Base-by-base conservation (phyloP, 2,888 invertebrate species). In the Epistrophella euchroma region DNA sequence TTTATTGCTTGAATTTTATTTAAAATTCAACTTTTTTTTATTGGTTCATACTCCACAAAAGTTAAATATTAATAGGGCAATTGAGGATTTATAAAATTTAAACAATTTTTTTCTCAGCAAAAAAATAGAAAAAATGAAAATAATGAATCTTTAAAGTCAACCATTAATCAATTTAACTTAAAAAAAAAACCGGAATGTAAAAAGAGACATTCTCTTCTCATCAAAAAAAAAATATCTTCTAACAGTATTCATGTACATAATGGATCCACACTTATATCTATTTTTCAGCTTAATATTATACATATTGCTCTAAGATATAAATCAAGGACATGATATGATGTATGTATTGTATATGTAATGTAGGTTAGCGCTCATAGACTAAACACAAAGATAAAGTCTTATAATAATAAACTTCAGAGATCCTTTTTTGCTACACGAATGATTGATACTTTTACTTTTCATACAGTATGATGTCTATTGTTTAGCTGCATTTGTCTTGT, bases 101-200 rank as follows among this genome's bases (percentile, higher is more conserved):
- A n/a, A n/a, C n/a, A n/a, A n/a, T n/a, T n/a, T n/a, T n/a, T n/a
- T n/a, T n/a, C n/a, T n/a, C n/a, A n/a, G n/a, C n/a, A n/a, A n/a
- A n/a, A n/a, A n/a, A n/a, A n/a, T n/a, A n/a, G n/a, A n/a, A n/a
- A n/a, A n/a, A n/a, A n/a, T n/a, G 5, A 32, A 5, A 32, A 32
- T 32, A 32, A 32, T 32, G 32, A 62, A 37, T 50, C 73, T 13
- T 37, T 25, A 15, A 22, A 73, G 37, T 6, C 37, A 62, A 19
- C 15, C 35, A 62, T 73, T 50, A 73, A 73, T 73, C 60, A 73
- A 52, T 35, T 50, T 58, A 60, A 6, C 60, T 62, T n/a, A n/a
- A n/a, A n/a, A n/a, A n/a, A n/a, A n/a, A n/a, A n/a, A n/a, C n/a
- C n/a, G n/a, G n/a, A n/a, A 32, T 32, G 1, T 7, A 32, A 32